Conservation (phyloP, 2,888 invertebrate genomes). For the Stenotaenia linearis region DNA sequence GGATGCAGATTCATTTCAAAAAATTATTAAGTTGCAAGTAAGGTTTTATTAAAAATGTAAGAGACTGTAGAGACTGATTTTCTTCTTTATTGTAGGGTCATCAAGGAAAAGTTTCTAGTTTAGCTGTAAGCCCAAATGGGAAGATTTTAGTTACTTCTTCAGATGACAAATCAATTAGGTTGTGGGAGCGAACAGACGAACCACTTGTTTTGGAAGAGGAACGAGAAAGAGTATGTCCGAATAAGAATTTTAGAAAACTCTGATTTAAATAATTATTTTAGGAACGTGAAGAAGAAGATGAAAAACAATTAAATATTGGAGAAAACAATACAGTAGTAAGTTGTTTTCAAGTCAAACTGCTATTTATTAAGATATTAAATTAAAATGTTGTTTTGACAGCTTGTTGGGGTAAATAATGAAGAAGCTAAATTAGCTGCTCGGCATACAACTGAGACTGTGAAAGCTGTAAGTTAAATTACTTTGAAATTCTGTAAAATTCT, state of each 20-base stretch:
- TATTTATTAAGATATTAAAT: not conserved
- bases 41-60: constrained; percentile 41
- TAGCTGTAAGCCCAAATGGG: constrained; percentile 76
- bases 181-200: constrained; percentile 81
- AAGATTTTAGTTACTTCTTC: constrained; percentile 72
- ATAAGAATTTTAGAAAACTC: not conserved
- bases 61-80: not conserved
- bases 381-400: constrained; percentile 40
- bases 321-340: constrained; percentile 47
- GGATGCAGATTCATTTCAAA: constrained; percentile 88
- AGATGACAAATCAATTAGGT: constrained; percentile 76
- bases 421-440: constrained; percentile 76
- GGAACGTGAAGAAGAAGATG: constrained; percentile 64
- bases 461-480: constrained; percentile 61
- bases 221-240: constrained; percentile 57
- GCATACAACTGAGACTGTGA: constrained; percentile 80
- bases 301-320: constrained; percentile 51
- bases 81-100: constrained; percentile 59
- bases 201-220: constrained; percentile 87
- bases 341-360: constrained; percentile 32
- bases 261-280: constrained; percentile 44
- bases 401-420: constrained; percentile 58
- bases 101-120: constrained; percentile 67
- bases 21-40: constrained; percentile 80
- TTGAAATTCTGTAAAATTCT: constrained; percentile 24